Evolutionary conservation across 2,797 vertebrate genomes (phyloP), one percentile per base, ranked within the genome.

Genomic region (Sebastes iracundus): DNA sequence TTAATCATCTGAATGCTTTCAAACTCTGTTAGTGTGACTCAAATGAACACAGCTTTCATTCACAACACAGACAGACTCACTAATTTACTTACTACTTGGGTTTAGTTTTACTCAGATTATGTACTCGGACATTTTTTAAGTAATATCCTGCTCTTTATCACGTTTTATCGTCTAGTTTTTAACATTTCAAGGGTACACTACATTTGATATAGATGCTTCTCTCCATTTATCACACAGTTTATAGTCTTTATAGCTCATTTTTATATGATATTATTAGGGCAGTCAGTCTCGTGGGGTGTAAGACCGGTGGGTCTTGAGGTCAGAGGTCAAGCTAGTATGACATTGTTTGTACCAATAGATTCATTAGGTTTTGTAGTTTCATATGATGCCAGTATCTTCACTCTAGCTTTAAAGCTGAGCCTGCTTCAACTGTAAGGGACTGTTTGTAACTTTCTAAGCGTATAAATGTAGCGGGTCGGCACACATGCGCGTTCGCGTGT

Each of bases 1-100:
- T 85, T 49, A 87, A 83, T 76, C 72, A 75, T 80, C 46, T 62
- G 25, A 33, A 55, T 2, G n/a, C 76, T 53, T 72, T 85, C 75
- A 64, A 69, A 38, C 22, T 73, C 72, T 64, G 58, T 77, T 49
- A 75, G 65, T 58, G 72, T 63, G n/a, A 27, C 28, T 55, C 42
- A 65, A 7, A 33, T 6, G 28, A 64, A 25, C 9, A 8, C 25
- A 5, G 30, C n/a, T 18, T 70, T 60, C 49, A 22, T 52, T 55
- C 20, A n/a, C 70, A 20, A 49, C 59, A 53, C 32, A 23, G 23
- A 69, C 53, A 11, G 12, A 7, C n/a, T 52, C 6, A 11, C 38
- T 42, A 38, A 38, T 13, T 38, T 38, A 38, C 14, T 38, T 25
- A 14, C 30, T 11, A 27, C 18, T 2, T 10, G 22, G 4, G 16